Base-by-base conservation (phyloP, 1,140 invertebrate genomes). In the Procambarus clarkii region DNA sequence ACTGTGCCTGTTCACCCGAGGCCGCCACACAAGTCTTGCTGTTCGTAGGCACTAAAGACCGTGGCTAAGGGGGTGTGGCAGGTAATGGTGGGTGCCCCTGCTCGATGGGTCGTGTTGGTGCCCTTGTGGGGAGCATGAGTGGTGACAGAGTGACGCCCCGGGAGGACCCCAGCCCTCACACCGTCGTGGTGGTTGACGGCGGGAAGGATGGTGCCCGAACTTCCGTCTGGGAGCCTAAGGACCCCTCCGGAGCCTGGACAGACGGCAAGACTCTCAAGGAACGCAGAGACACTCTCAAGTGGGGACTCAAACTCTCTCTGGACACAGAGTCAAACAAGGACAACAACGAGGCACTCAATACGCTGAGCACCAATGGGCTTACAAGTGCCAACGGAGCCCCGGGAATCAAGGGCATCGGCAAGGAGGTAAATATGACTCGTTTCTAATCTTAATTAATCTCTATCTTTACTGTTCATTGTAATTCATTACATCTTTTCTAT, bases 21-120 rank as follows among this genome's bases (percentile, higher is more conserved):
- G 0, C 24, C 69, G 7, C 7, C 69, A 9, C 8, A n/a, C 69
- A 21, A n/a, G 21, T 45, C 46, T 13, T 58, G 46, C 24, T 74
- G n/a, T 5, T 74, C 69, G 69, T 74, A 34, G 69, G 24, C 69
- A 24, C 69, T 74, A 34, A 74, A 9, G 18, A 50, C 9, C 9
- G 77, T 69, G 77, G 81, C 18, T 18, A 34, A 34, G 58, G 69
- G 88, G 69, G 69, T 58, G 69, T 64, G 54, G 46, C 60, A 58
- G 50, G 90, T 86, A 71, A 91, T 87, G 85, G 84, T 87, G 58
- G 88, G 83, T 77, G 88, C 83, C 48, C 81, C 92, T 91, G 82
- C 92, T 92, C 88, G 85, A 93, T 93, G 92, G 92, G 88, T 93
- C 92, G 92, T 86, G 92, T 93, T 58, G 92, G 92, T 87, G 90